Evolutionary conservation across 1,140 invertebrate genomes (phyloP), one percentile per base, ranked within the genome.

Genomic region (Pseudachorutes palmiensis): DNA sequence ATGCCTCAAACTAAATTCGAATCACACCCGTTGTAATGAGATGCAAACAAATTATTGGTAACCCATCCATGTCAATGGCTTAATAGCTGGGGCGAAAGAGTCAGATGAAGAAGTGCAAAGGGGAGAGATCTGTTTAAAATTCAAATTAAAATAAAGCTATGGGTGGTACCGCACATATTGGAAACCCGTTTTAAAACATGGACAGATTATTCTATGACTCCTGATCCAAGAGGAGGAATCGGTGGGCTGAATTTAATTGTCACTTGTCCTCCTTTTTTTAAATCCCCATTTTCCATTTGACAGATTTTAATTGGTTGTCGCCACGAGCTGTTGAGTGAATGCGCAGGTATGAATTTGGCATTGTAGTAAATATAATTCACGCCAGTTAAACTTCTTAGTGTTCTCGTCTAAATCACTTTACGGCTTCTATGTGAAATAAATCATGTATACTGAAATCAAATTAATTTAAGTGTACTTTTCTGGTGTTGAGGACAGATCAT

Each of bases 371-470:
- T n/a, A n/a, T n/a, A n/a, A n/a, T n/a, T n/a, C n/a, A n/a, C n/a
- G n/a, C n/a, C n/a, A n/a, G n/a, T n/a, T n/a, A n/a, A n/a, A n/a
- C n/a, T n/a, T n/a, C n/a, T n/a, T n/a, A n/a, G n/a, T n/a, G n/a
- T n/a, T n/a, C n/a, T n/a, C n/a, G n/a, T n/a, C n/a, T n/a, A n/a
- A n/a, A n/a, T n/a, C n/a, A n/a, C n/a, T n/a, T n/a, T n/a, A n/a
- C n/a, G n/a, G 36, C 19, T 19, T 55, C 24, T 22, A 26, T 5
- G 5, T 12, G 14, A 22, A 55, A 55, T 55, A 14, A 55, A 55
- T 55, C 51, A 55, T 55, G 51, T 55, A 55, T 55, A 55, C 51
- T 55, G 24, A 55, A 55, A 55, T 55, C 51, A 55, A 55, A 55
- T 55, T 55, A 55, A 55, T 55, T 55, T 55, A 55, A 55, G 51